Evolutionary conservation across 2,888 invertebrate genomes (phyloP), one percentile per base, ranked within the genome.

Genomic region (Smittia aterrima): DNA sequence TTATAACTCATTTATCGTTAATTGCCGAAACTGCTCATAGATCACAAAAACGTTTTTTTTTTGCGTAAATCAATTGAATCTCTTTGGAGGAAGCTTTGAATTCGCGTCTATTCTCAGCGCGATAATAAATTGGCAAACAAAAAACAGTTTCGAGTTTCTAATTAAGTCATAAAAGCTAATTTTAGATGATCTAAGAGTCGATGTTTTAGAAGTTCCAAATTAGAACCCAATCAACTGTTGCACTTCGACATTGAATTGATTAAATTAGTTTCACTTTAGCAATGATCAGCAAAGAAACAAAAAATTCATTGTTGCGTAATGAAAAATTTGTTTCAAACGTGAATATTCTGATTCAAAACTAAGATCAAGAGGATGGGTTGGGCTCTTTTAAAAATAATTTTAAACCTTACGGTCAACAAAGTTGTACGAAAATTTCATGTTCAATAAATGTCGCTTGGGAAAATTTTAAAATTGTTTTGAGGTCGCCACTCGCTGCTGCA

Each of bases 131-230:
- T 58, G 16, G 24, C 40, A 53, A 53, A 38, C 53, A 53, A 53
- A 38, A 38, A 38, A 20, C 16, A 24, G 53, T 72, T 47, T 32
- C 32, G 32, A 6, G 32, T 9, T 32, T 32, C 7, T 24, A 72
- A 72, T 72, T 40, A 72, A 72, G 72, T 62, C 72, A 72, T 72
- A 72, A 71, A 71, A n/a, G n/a, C 20, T 11, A 58, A 71, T 71
- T 71, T 54, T 16, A n/a, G 25, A 70, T 27, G 47, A 27, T 25
- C 7, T 41, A 40, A 9, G n/a, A n/a, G 4, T 32, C 32, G 32
- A 32, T 16, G 16, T 47, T 47, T 16, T 47, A 38, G 38, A 24
- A 25, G n/a, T 64, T 38, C 32, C 7, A n/a, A 16, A 53, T 53
- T 7, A 16, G 11, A 20, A 20, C 24, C 24, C 11, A 58, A 58